phyloP scores from a whole-genome alignment of 2,113 vertebrate genomes.

The Salminus brasiliensis region DNA sequence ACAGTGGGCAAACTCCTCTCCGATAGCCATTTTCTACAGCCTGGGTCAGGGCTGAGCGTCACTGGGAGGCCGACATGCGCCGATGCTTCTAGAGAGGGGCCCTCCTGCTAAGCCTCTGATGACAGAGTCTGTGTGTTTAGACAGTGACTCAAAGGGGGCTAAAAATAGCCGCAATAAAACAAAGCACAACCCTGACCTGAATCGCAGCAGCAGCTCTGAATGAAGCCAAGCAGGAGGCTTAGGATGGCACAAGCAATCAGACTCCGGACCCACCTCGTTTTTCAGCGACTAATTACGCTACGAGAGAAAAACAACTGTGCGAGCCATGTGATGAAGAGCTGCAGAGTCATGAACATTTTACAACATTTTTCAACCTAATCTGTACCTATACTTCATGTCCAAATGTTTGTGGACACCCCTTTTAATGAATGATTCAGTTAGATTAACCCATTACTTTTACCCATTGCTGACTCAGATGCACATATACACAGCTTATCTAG shows the following conservation, averaged over 20 bases:
- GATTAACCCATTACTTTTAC: too few species aligned
- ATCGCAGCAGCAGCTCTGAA: neutral
- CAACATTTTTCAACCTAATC: too few species aligned
- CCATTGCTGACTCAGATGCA: too few species aligned
- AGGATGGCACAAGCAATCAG: neutral
- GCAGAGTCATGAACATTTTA: too few species aligned
- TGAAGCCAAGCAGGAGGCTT: neutral
- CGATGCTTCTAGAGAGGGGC: neutral
- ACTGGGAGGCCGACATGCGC: neutral
- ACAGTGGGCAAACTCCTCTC: neutral
- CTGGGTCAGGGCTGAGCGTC: neutral
- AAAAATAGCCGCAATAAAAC: neutral
- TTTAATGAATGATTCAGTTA: too few species aligned
- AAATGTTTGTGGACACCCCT: too few species aligned
- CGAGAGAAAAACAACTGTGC: neutral
- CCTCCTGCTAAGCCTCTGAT: neutral
- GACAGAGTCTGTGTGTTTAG: neutral
- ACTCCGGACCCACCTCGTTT: neutral
- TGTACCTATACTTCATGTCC: too few species aligned
- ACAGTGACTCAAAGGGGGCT: slow-evolving; percentile 4
- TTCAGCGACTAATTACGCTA: neutral
- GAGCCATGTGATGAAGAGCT: neutral
- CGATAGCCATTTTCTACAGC: neutral
- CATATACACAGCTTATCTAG: too few species aligned
- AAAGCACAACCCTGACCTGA: neutral